A percentile compares a stretch with the other conserved stretches of the same genome.
Conservation (phyloP, 2,888 invertebrate genomes). For the Barypeithes pellucidus region DNA sequence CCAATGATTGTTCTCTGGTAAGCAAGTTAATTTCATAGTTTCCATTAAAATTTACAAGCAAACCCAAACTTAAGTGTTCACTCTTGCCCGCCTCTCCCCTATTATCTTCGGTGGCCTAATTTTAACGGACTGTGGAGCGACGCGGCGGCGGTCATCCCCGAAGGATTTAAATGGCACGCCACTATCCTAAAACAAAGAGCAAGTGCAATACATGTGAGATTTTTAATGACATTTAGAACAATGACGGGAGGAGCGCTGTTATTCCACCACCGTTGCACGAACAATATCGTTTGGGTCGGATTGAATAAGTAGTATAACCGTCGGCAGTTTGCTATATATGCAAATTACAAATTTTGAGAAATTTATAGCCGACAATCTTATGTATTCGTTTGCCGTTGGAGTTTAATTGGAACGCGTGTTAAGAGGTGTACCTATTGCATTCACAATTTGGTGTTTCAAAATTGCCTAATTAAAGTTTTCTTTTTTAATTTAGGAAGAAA, state of each 20-base stretch:
- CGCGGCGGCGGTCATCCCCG: slow-evolving; percentile 40
- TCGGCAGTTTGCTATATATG: slow-evolving; percentile 39
- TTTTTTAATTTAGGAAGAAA: not conserved
- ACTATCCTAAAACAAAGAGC: slow-evolving; percentile 40
- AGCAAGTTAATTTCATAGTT: too few species aligned
- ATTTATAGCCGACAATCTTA: slow-evolving; percentile 43
- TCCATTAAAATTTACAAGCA: too few species aligned
- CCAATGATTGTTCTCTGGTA: too few species aligned
- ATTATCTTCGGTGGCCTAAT: slow-evolving; percentile 8
- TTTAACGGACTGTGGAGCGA: slow-evolving; percentile 12
- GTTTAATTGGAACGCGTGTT: slow-evolving; percentile 42
- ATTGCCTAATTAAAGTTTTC: too few species aligned
- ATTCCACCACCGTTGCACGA: slow-evolving; percentile 44
- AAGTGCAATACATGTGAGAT: slow-evolving; percentile 49
- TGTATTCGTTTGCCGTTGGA: slow-evolving; percentile 29
- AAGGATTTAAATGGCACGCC: slow-evolving; percentile 46
- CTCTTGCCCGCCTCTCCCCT: not conserved
- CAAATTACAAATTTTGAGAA: slow-evolving; percentile 44
- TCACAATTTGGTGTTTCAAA: not conserved
- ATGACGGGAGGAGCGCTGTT: slow-evolving; percentile 51
- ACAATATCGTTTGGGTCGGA: slow-evolving; percentile 49
- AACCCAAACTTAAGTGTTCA: too few species aligned
- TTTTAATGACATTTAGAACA: slow-evolving; percentile 52
- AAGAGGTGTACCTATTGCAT: slow-evolving; percentile 8
- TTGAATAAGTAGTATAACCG: slow-evolving; percentile 44